Percentiles rank a stretch among this genome's conserved stretches.
These are phyloP conservation scores for Apotomis capreana DNA, from an alignment of 2,888 invertebrate species.

Conservation along the genomic window DNA sequence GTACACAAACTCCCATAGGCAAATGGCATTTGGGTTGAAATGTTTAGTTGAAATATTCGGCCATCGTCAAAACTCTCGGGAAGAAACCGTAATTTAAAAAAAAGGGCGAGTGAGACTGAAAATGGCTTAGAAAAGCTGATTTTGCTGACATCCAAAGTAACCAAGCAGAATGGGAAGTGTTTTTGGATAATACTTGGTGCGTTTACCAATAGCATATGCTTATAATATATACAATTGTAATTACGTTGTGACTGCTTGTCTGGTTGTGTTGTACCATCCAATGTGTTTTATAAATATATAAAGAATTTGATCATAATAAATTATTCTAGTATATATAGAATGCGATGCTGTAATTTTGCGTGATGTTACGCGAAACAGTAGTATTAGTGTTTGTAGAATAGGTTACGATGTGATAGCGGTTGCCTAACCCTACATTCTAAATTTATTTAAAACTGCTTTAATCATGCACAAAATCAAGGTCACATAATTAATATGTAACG, in stretches of 20 bases:
- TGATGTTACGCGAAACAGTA: constrained; percentile 44
- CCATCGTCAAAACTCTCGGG: too few species aligned
- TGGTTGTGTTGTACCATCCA: constrained; percentile 67
- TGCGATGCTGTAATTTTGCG: constrained; percentile 30
- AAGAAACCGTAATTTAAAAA: too few species aligned
- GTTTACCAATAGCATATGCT: constrained; percentile 19
- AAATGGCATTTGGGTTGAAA: too few species aligned
- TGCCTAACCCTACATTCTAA: constrained; percentile 70
- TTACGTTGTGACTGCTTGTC: constrained; percentile 44
- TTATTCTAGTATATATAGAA: constrained; percentile 36
- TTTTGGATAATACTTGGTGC: constrained; percentile 7
- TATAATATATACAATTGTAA: constrained; percentile 27
- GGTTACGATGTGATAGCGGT: constrained; percentile 73
- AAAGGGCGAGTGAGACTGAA: too few species aligned
- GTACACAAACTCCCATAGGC: too few species aligned
- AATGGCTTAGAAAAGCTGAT: too few species aligned
- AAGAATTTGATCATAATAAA: constrained; percentile 38
- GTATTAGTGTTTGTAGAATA: constrained; percentile 65
- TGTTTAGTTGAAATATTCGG: too few species aligned
- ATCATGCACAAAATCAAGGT: constrained; percentile 72
- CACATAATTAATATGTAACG: constrained; percentile 53
- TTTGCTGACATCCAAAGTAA: not conserved
- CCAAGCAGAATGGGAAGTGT: not conserved
- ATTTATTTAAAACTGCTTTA: constrained; percentile 66
- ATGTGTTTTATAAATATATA: constrained; percentile 47